A percentile compares a stretch with the other conserved stretches of the same genome.
Evolutionary conservation across 1,140 invertebrate genomes (phyloP).

Genomic region (Caenorhabditis inopinata): DNA sequence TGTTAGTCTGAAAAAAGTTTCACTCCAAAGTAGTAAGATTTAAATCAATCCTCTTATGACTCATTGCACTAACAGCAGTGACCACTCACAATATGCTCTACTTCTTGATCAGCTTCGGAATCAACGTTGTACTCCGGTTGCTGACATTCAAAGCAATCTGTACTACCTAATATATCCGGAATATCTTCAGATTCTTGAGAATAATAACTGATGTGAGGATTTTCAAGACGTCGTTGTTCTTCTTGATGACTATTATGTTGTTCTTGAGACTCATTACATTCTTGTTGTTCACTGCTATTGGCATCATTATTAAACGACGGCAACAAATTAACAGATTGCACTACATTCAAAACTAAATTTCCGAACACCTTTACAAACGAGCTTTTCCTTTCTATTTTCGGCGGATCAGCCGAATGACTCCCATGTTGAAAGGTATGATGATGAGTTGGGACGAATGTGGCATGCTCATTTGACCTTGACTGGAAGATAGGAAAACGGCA

Average conservation of each 20-base stretch:
- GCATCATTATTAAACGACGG: neutral
- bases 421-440: neutral
- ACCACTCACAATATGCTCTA: neutral
- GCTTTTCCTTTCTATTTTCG: neutral
- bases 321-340: neutral
- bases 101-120: neutral
- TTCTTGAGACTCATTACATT: neutral
- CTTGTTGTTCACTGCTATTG: neutral
- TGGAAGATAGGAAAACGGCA: conserved; percentile 7
- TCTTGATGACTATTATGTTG: neutral
- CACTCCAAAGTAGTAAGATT: neutral
- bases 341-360: neutral
- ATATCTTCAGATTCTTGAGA: neutral
- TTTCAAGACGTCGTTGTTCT: neutral
- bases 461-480: conserved; percentile 20
- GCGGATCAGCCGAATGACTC: neutral
- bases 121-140: neutral
- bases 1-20: conserved; percentile 17
- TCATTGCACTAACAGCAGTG: neutral
- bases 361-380: neutral
- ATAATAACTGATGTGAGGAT: neutral
- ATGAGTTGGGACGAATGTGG: neutral
- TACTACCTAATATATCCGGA: conserved; percentile 23
- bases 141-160: conserved; percentile 1
- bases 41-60: neutral